Percentiles rank a stretch among this genome's conserved stretches.
phyloP scores from a whole-genome alignment of 2,888 invertebrate genomes.

The Limnephilus auricula region DNA sequence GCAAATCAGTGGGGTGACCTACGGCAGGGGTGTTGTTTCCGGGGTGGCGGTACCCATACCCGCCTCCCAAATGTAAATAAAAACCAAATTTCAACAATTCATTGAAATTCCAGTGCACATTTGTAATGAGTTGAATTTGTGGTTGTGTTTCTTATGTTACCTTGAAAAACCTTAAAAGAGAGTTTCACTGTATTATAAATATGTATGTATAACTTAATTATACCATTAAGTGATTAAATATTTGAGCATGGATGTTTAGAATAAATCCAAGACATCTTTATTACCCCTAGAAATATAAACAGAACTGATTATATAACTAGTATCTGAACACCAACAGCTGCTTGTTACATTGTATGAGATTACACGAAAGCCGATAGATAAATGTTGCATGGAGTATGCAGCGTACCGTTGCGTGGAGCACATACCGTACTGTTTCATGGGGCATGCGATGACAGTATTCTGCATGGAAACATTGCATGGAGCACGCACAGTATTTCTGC shows the following conservation, averaged over 20 bases:
- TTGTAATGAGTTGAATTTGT: no score
- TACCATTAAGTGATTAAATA: neutral
- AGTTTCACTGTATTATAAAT: neutral
- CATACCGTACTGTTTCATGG: neutral
- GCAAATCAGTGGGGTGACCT: no score
- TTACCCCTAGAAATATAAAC: neutral
- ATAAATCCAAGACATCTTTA: neutral
- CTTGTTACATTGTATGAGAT: conserved; percentile 37
- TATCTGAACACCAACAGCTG: neutral
- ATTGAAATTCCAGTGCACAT: no score
- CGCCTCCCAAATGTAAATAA: no score
- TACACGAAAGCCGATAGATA: conserved; percentile 36
- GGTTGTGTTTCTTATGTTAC: neutral
- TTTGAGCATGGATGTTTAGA: neutral
- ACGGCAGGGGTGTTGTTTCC: no score
- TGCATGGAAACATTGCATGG: neutral
- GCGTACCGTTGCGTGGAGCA: neutral
- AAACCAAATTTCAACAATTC: no score
- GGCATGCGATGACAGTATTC: neutral
- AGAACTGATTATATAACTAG: neutral
- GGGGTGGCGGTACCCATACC: no score
- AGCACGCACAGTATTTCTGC: neutral
- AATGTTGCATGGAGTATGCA: neutral
- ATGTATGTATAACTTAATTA: neutral
- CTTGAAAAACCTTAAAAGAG: neutral